A percentile compares a stretch with the other conserved stretches of the same genome.
Evolutionary conservation across 2,797 vertebrate genomes (phyloP).

Genomic region (Cercopithecus mitis): DNA sequence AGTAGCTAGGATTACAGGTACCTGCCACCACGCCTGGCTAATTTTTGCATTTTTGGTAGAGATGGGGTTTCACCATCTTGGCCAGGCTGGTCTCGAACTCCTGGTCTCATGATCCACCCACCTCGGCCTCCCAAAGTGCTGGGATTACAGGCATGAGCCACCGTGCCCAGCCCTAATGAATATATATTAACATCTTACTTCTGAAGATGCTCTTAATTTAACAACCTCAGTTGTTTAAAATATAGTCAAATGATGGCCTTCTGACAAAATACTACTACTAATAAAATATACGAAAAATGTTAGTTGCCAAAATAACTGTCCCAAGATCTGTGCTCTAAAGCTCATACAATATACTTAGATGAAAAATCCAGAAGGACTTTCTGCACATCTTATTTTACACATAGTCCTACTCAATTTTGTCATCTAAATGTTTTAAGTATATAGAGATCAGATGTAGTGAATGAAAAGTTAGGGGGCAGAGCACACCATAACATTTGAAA

Average conservation of each 20-base stretch:
- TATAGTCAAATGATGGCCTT: background rate
- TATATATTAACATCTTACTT: background rate
- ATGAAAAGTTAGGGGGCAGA: background rate
- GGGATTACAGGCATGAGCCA: no score
- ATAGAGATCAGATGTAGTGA: background rate
- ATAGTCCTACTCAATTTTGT: background rate
- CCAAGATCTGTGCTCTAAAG: background rate
- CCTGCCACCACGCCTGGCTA: no score
- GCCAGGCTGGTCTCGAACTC: no score
- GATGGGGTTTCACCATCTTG: no score
- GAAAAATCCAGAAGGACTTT: constrained; percentile 25
- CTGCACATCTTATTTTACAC: background rate
- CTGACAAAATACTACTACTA: background rate
- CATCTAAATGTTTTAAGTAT: constrained; percentile 4
- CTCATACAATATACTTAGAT: background rate
- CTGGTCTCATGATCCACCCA: no score
- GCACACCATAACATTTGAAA: background rate
- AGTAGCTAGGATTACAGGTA: no score
- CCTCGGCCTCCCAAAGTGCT: no score
- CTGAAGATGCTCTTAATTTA: background rate
- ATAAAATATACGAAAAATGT: constrained; percentile 22
- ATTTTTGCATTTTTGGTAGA: no score
- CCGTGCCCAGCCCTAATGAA: background rate
- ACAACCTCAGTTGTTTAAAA: background rate
- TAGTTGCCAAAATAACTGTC: background rate